Percentiles rank a stretch among this genome's conserved stretches.
phyloP scores from a whole-genome alignment of 2,888 invertebrate species.

The Drosophila mayaguana region DNA sequence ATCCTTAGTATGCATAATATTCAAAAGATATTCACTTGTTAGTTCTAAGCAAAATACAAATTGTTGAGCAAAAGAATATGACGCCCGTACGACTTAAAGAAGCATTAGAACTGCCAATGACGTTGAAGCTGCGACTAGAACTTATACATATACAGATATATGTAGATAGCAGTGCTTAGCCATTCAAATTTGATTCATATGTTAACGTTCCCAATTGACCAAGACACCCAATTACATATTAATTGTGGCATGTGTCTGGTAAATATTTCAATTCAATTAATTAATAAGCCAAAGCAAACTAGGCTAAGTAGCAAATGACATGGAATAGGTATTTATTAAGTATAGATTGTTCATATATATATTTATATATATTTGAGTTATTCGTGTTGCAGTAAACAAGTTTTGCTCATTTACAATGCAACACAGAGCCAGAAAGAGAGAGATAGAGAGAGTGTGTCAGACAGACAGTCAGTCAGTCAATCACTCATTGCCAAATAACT shows the following conservation, averaged over 20 bases:
- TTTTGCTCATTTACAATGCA: slow-evolving; percentile 58
- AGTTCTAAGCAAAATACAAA: too few relatives aligned
- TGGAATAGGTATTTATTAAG: slow-evolving; percentile 28
- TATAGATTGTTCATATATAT: slow-evolving; percentile 26
- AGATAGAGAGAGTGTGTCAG: slow-evolving; percentile 13
- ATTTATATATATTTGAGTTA: slow-evolving; percentile 16
- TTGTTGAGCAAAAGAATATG: slow-evolving; percentile 6
- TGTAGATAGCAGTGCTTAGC: not conserved
- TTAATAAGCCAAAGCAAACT: slow-evolving; percentile 26
- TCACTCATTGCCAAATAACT: slow-evolving; percentile 72
- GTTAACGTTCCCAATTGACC: slow-evolving; percentile 41
- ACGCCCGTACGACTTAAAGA: slow-evolving; percentile 26
- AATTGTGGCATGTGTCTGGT: slow-evolving; percentile 42
- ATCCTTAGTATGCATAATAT: not conserved
- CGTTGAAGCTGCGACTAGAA: slow-evolving; percentile 11
- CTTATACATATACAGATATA: slow-evolving; percentile 8
- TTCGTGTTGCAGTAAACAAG: slow-evolving; percentile 55
- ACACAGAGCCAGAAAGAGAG: slow-evolving; percentile 17
- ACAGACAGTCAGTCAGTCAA: slow-evolving; percentile 8
- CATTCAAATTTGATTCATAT: slow-evolving; percentile 18
- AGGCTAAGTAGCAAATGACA: slow-evolving; percentile 33
- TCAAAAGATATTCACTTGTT: not conserved
- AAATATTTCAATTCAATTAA: slow-evolving; percentile 46
- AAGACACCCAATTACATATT: slow-evolving; percentile 47
- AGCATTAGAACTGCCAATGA: slow-evolving; percentile 52